Conservation (phyloP, 2,888 invertebrate species). For the Pristionchus maxplancki region DNA sequence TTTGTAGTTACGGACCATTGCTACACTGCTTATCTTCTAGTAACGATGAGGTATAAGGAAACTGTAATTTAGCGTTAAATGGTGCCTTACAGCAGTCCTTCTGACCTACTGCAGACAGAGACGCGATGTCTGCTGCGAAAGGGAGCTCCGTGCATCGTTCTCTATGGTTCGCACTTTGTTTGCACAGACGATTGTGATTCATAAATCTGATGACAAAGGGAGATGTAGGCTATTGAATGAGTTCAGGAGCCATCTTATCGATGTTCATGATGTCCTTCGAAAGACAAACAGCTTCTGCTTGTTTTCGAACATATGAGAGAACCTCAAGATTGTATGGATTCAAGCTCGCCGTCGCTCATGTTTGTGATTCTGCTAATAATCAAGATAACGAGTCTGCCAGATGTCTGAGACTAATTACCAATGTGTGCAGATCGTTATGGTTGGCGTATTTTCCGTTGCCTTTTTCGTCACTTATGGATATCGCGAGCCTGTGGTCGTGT, state of each 20-base stretch:
- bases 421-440: neutral
- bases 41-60: neutral
- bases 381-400: neutral
- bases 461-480: neutral
- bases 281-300: neutral
- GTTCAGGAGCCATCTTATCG: neutral
- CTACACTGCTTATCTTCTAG: neutral
- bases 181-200: neutral
- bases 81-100: neutral
- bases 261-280: conserved; percentile 17
- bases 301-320: neutral
- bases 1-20: neutral
- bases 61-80: neutral
- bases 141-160: neutral
- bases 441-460: neutral
- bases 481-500: neutral
- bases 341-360: neutral
- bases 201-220: neutral
- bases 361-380: neutral
- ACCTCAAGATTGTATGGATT: neutral
- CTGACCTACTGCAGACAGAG: neutral
- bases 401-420: neutral
- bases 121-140: neutral
- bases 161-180: neutral
- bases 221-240: neutral